Percentiles rank a stretch among this genome's conserved stretches.
These are phyloP conservation scores for Crambe crambe DNA, from an alignment of 37 sponge, comb jelly and placozoan genomes.

Conservation along the genomic window DNA sequence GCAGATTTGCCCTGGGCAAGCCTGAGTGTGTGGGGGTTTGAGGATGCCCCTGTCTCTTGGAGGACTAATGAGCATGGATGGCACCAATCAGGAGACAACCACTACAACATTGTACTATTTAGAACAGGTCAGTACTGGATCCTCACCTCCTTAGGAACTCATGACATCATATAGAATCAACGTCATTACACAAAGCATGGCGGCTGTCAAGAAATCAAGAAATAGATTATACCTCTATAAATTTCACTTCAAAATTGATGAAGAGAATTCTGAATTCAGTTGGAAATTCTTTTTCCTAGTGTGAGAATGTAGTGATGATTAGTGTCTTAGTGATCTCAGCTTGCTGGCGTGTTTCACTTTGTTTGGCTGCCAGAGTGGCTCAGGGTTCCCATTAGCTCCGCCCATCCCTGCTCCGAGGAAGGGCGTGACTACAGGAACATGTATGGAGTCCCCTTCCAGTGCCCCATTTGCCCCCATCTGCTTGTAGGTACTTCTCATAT, in stretches of 20 bases:
- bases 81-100: constrained; percentile 67
- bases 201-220: too few relatives aligned
- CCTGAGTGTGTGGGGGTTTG: constrained; percentile 78
- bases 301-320: too few relatives aligned
- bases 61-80: constrained; percentile 61
- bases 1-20: constrained; percentile 30
- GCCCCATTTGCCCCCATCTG: neutral
- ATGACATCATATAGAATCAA: constrained; percentile 44
- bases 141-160: constrained; percentile 28
- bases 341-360: neutral
- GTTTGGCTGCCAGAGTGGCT: neutral
- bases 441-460: neutral
- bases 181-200: too few relatives aligned
- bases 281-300: too few relatives aligned
- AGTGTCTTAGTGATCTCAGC: neutral
- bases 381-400: neutral
- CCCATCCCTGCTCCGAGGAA: neutral
- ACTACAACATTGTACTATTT: constrained; percentile 52
- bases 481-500: too few relatives aligned
- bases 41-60: constrained; percentile 71
- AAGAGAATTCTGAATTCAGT: too few relatives aligned
- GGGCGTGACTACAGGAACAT: neutral
- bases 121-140: constrained; percentile 42
- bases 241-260: too few relatives aligned
- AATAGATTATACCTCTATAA: too few relatives aligned